Percentiles rank a stretch among this genome's conserved stretches.
These are phyloP conservation scores for Rhimphoctona megacephalus DNA, from an alignment of 2,888 invertebrate species.

Conservation along the genomic window DNA sequence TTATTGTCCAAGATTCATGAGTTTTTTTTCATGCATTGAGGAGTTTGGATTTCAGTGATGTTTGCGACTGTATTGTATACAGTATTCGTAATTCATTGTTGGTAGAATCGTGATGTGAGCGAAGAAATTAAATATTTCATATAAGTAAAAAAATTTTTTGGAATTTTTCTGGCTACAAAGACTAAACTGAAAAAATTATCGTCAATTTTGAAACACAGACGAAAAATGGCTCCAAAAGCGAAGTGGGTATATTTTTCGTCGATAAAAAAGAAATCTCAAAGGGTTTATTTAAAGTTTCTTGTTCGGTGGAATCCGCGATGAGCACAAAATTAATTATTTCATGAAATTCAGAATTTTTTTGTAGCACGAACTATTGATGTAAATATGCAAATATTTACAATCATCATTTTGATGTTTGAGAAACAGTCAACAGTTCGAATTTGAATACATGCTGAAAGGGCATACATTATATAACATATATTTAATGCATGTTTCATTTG, in stretches of 20 bases:
- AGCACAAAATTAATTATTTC: constrained; percentile 50
- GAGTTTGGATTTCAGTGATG: constrained; percentile 58
- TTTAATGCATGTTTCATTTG: too few relatives aligned
- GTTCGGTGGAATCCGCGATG: constrained; percentile 15
- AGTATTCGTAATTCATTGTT: constrained; percentile 32
- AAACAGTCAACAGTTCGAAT: too few relatives aligned
- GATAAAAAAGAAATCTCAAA: background rate
- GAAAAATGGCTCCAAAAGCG: background rate
- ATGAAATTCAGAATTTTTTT: constrained; percentile 27
- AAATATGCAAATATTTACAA: background rate
- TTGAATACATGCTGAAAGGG: too few relatives aligned
- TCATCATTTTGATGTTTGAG: too few relatives aligned
- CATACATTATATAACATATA: too few relatives aligned
- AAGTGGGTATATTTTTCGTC: background rate
- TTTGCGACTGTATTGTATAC: constrained; percentile 65
- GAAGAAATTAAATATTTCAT: constrained; percentile 1
- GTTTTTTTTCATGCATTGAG: constrained; percentile 55
- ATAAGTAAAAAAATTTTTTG: background rate
- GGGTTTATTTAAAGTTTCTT: constrained; percentile 6
- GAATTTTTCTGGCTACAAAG: background rate
- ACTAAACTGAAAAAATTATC: background rate
- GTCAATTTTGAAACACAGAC: background rate
- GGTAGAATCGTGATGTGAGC: constrained; percentile 29
- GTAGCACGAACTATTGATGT: background rate
- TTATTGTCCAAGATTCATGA: constrained; percentile 48